phyloP scores from a whole-genome alignment of 2,888 invertebrate species.

The Acrocyrtus sp. region DNA sequence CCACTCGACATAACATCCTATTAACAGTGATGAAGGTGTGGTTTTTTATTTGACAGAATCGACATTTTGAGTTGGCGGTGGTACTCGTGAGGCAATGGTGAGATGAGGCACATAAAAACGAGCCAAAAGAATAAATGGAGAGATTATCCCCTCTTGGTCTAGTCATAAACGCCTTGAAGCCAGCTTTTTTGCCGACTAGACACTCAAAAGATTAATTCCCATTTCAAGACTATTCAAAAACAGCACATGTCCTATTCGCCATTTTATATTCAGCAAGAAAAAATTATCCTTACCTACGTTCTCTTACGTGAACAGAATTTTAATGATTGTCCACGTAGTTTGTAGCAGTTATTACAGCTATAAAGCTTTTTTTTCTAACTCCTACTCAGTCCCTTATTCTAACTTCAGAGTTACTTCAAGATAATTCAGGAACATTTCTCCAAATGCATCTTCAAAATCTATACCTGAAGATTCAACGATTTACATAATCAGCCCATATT shows the following conservation, averaged over 20 bases:
- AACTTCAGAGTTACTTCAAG: neutral
- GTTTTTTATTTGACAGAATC: neutral
- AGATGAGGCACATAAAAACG: neutral
- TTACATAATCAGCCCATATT: neutral
- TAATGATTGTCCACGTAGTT: neutral
- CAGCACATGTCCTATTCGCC: neutral
- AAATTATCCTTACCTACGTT: too few relatives aligned
- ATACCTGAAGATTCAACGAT: neutral
- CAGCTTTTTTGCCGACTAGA: neutral
- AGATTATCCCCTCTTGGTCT: neutral
- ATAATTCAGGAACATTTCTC: too few relatives aligned
- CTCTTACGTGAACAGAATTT: neutral
- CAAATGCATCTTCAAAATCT: neutral
- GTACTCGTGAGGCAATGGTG: too few relatives aligned
- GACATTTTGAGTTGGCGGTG: neutral
- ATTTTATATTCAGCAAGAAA: too few relatives aligned
- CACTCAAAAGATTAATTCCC: neutral
- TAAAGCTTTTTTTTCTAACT: neutral
- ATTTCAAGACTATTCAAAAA: neutral
- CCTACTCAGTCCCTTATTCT: neutral
- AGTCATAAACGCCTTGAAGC: neutral
- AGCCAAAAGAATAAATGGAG: neutral
- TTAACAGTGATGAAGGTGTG: neutral
- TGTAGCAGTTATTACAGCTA: neutral
- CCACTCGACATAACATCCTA: neutral